phyloP scores from a whole-genome alignment of 2,888 invertebrate genomes.

The Strigamia crassipes region DNA sequence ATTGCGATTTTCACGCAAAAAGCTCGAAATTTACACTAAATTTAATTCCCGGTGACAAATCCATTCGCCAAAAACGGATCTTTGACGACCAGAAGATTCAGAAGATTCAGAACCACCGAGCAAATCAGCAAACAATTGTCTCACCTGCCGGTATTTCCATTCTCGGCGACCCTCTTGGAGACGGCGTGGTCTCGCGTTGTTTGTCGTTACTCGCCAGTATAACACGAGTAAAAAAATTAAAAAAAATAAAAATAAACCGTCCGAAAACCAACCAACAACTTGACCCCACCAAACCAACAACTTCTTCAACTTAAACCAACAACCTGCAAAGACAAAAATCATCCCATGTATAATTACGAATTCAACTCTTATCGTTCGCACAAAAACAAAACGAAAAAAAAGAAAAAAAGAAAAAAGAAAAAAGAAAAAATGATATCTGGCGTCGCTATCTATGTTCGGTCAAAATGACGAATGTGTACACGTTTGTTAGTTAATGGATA shows the following conservation, averaged over 20 bases:
- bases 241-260: too few species aligned
- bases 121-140: not conserved
- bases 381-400: not conserved
- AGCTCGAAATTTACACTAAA: too few species aligned
- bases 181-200: not conserved
- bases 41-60: too few species aligned
- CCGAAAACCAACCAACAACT: too few species aligned
- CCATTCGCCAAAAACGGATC: too few species aligned
- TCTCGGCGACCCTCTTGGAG: not conserved
- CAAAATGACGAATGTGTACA: conserved; percentile 28
- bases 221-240: too few species aligned
- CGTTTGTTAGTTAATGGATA: conserved; percentile 4
- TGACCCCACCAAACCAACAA: not conserved
- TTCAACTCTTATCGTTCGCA: not conserved
- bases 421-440: not conserved
- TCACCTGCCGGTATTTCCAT: conserved; percentile 19
- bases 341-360: not conserved
- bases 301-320: not conserved
- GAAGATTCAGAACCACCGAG: too few species aligned
- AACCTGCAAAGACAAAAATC: not conserved
- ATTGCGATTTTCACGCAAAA: too few species aligned
- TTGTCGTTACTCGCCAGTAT: not conserved
- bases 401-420: not conserved
- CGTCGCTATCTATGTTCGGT: conserved; percentile 21
- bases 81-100: too few species aligned